Evolutionary conservation across 64 coral and sea anemone species (phyloP).

Genomic region (Montipora sp.): DNA sequence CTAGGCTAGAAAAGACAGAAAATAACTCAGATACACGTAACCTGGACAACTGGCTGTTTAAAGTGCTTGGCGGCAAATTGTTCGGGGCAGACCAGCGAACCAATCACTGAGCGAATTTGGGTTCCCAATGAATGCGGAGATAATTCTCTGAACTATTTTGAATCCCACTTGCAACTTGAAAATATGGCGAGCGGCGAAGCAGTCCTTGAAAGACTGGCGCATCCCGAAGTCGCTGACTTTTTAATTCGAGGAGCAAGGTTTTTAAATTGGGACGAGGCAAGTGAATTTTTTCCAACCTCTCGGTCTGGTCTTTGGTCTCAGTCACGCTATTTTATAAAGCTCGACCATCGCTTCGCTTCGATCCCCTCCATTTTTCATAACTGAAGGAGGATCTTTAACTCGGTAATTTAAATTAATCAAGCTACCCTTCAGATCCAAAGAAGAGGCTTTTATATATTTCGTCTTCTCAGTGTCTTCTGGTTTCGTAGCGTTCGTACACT

Average conservation of each 20-base stretch:
- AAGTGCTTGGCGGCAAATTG: slow-evolving; percentile 50
- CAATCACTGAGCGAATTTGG: slow-evolving; percentile 72
- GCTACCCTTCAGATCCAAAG: background rate
- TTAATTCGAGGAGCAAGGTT: slow-evolving; percentile 89
- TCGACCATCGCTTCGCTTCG: slow-evolving; percentile 7
- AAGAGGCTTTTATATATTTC: background rate
- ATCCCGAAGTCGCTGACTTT: slow-evolving; percentile 90
- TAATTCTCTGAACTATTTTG: slow-evolving; percentile 48
- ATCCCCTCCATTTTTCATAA: slow-evolving; percentile 18
- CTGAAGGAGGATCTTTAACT: background rate
- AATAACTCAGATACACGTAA: background rate
- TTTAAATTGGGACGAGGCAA: slow-evolving; percentile 92
- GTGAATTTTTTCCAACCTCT: slow-evolving; percentile 27
- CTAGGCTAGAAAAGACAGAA: background rate
- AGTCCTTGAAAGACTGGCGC: slow-evolving; percentile 85
- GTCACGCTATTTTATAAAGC: slow-evolving; percentile 29
- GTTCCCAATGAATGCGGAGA: slow-evolving; percentile 71
- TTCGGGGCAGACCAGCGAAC: slow-evolving; percentile 44
- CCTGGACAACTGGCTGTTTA: slow-evolving; percentile 20
- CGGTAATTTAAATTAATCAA: slow-evolving; percentile 18
- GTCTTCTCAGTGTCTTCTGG: background rate
- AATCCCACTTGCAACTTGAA: slow-evolving; percentile 4
- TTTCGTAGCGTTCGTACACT: background rate
- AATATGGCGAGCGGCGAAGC: slow-evolving; percentile 94
- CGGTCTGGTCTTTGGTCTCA: background rate